Evolutionary conservation across 2,888 invertebrate species (phyloP), one percentile per base, ranked within the genome.

Genomic region (Caenorhabditis afra): DNA sequence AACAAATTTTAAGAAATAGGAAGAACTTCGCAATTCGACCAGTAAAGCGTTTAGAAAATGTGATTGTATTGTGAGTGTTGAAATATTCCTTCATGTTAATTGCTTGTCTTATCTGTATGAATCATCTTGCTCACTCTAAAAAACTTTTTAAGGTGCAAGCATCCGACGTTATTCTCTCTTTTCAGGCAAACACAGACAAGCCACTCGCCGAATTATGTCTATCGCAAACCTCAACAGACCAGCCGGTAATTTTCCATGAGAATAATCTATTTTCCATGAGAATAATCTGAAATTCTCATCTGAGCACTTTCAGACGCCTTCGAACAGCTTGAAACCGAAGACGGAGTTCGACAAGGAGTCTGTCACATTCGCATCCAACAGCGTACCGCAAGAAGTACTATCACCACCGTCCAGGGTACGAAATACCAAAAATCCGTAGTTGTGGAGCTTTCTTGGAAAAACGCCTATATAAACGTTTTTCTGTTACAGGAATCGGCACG

Each of bases 381-480:
- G 93, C 94, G 99, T 92, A 99, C 97, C 94, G 99, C 99, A 93
- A 95, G 98, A 66, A 99, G 99, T 94, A 99, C 98, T 92, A 89
- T 89, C 81, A 89, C 89, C 55, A 89, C 89, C 45, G 89, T 89
- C 16, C 99, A 81, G 68, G 81, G 77, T 66, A 73, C 29, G 4
- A 29, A 29, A 29, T 29, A 29, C 3, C 29, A n/a, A n/a, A n/a
- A n/a, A n/a, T n/a, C n/a, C n/a, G n/a, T n/a, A n/a, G n/a, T n/a
- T n/a, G n/a, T n/a, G n/a, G n/a, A n/a, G n/a, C n/a, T n/a, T n/a
- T 29, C 29, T 29, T 3, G 4, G 7, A 3, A 29, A 29, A 23
- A 44, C 7, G 44, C 23, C n/a, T 20, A 11, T 23, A 2, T 1
- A 52, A 39, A 52, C 23, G n/a, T n/a, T n/a, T n/a, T n/a, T 22